Percentiles rank a stretch among this genome's conserved stretches.
phyloP scores from a whole-genome alignment of 2,797 vertebrate genomes.

The Hyperoplus immaculatus region DNA sequence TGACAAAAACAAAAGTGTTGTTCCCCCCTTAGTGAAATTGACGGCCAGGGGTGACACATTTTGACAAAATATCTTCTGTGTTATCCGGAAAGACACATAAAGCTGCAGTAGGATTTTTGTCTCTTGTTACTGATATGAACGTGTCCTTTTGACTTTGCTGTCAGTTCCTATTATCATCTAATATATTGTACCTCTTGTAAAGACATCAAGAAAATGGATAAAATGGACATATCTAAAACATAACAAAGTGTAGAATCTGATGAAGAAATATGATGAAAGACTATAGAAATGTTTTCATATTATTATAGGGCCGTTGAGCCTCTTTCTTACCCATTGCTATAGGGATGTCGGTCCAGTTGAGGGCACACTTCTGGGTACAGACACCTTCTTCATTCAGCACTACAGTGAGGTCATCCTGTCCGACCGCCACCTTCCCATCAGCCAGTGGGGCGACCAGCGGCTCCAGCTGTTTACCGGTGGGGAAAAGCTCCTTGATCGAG shows the following conservation, averaged over 20 bases:
- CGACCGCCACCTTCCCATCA: slow-evolving; percentile 97
- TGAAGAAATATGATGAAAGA: too few species aligned
- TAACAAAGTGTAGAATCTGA: not conserved
- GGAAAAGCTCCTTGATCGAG: slow-evolving; percentile 97
- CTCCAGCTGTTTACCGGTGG: slow-evolving; percentile 97
- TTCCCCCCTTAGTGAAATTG: not conserved
- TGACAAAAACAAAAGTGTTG: not conserved
- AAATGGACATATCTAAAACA: not conserved
- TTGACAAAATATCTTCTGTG: slow-evolving; percentile 16
- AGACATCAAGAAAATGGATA: slow-evolving; percentile 10
- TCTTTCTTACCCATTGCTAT: slow-evolving; percentile 94
- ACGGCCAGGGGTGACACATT: slow-evolving; percentile 13
- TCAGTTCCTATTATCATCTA: slow-evolving; percentile 26
- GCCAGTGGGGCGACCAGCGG: slow-evolving; percentile 95
- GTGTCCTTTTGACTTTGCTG: slow-evolving; percentile 40
- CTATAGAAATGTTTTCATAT: not conserved
- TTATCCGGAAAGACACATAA: slow-evolving; percentile 3
- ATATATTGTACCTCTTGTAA: slow-evolving; percentile 4
- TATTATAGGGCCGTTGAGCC: not conserved
- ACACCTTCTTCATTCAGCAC: slow-evolving; percentile 96
- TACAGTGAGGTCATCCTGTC: slow-evolving; percentile 97
- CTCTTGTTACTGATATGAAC: slow-evolving; percentile 8
- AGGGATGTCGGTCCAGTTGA: slow-evolving; percentile 99
- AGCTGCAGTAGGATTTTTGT: slow-evolving; percentile 19
- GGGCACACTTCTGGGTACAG: slow-evolving; percentile 98